Percentiles rank a stretch among this genome's conserved stretches.
Conservation (phyloP, 2,113 vertebrate genomes). For the Macrotus californicus region DNA sequence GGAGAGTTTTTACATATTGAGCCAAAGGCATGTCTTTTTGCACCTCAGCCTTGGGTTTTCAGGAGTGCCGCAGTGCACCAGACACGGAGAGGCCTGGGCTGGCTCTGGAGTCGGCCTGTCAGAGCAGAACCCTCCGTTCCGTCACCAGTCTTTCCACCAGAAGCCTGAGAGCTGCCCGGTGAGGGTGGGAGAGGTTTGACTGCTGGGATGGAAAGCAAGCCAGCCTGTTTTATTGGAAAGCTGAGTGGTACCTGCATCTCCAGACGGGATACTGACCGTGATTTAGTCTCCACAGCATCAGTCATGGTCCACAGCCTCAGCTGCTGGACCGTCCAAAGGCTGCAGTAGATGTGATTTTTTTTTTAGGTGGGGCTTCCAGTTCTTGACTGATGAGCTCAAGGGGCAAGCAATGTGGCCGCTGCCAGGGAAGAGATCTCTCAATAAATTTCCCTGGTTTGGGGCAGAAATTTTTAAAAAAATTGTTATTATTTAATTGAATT, state of each 20-base stretch:
- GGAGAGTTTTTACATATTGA: conserved; percentile 68
- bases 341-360: background rate
- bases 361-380: background rate
- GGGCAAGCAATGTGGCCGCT: background rate
- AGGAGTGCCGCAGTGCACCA: background rate
- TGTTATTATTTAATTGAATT: background rate
- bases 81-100: background rate
- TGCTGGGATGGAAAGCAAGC: background rate
- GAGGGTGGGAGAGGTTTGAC: background rate
- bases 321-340: background rate
- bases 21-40: conserved; percentile 61
- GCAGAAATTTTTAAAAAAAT: background rate
- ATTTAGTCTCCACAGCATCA: background rate
- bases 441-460: background rate
- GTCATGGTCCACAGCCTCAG: background rate
- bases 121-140: background rate
- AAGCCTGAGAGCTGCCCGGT: background rate
- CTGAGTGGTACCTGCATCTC: background rate
- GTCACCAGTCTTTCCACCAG: background rate
- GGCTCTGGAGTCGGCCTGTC: background rate
- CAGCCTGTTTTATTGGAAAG: background rate
- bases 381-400: too few species aligned
- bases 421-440: background rate
- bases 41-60: background rate
- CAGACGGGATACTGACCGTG: background rate